A percentile compares a stretch with the other conserved stretches of the same genome.
These are phyloP conservation scores for Cancer borealis DNA, from an alignment of 2,888 invertebrate genomes.

Conservation along the genomic window DNA sequence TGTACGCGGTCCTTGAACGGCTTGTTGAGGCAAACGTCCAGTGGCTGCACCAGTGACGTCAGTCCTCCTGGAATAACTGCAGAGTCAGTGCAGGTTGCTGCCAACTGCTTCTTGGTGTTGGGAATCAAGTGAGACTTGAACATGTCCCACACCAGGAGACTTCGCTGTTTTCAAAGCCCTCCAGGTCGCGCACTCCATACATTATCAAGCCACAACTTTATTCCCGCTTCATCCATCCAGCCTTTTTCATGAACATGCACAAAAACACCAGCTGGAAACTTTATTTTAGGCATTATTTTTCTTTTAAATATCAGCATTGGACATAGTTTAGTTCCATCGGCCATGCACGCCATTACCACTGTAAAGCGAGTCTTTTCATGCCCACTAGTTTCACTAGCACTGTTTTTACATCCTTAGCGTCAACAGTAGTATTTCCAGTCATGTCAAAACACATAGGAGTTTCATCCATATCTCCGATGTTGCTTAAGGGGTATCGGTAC, in stretches of 20 bases:
- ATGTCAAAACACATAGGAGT: constrained; percentile 17
- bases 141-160: too few relatives aligned
- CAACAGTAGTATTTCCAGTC: background rate
- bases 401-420: background rate
- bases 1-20: too few relatives aligned
- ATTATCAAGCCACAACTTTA: background rate
- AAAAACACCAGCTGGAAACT: background rate
- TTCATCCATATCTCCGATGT: constrained; percentile 52
- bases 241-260: background rate
- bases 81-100: too few relatives aligned
- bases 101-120: too few relatives aligned
- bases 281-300: background rate
- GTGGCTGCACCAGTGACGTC: too few relatives aligned
- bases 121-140: too few relatives aligned
- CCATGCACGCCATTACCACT: background rate
- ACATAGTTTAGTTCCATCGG: background rate
- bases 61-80: too few relatives aligned
- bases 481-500: background rate
- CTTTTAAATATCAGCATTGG: too few relatives aligned
- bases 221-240: background rate
- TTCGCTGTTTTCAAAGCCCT: too few relatives aligned
- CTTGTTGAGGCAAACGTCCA: too few relatives aligned
- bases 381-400: background rate
- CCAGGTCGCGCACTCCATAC: too few relatives aligned
- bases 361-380: background rate